phyloP scores from a whole-genome alignment of 1,140 invertebrate species.

The Nomia melanderi region DNA sequence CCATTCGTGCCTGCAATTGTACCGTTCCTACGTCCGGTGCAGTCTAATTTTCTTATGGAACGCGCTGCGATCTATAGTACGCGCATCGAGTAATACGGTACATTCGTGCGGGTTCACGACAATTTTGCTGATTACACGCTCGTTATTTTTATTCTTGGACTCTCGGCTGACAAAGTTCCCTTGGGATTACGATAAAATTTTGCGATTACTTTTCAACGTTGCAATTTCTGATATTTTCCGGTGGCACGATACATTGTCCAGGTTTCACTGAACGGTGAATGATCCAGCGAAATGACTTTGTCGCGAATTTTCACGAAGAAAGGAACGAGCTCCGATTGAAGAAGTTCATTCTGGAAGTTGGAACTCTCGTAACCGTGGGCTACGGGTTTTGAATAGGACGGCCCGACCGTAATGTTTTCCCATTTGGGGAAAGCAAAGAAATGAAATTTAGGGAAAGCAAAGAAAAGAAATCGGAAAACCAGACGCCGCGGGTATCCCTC shows the following conservation, averaged over 20 bases:
- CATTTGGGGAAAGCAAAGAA: slow-evolving; percentile 59
- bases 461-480: slow-evolving; percentile 44
- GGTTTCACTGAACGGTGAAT: slow-evolving; percentile 22
- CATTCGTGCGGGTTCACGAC: background rate
- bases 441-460: slow-evolving; percentile 61
- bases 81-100: no score
- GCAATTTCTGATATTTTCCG: no score
- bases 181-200: no score
- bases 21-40: background rate
- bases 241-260: no score
- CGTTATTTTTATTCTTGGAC: background rate
- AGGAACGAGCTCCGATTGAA: slow-evolving; percentile 60
- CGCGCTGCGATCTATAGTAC: background rate
- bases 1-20: background rate
- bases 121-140: background rate
- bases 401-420: slow-evolving; percentile 61
- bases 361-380: slow-evolving; percentile 51
- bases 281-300: slow-evolving; percentile 17
- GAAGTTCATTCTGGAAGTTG: slow-evolving; percentile 69
- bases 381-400: background rate
- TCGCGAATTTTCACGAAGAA: slow-evolving; percentile 8
- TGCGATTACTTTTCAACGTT: no score
- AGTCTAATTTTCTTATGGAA: slow-evolving; percentile 1
- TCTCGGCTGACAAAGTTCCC: background rate
- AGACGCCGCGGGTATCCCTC: slow-evolving; percentile 21